Evolutionary conservation across 2,888 invertebrate genomes (phyloP).

Genomic region (Orthosia incerta): DNA sequence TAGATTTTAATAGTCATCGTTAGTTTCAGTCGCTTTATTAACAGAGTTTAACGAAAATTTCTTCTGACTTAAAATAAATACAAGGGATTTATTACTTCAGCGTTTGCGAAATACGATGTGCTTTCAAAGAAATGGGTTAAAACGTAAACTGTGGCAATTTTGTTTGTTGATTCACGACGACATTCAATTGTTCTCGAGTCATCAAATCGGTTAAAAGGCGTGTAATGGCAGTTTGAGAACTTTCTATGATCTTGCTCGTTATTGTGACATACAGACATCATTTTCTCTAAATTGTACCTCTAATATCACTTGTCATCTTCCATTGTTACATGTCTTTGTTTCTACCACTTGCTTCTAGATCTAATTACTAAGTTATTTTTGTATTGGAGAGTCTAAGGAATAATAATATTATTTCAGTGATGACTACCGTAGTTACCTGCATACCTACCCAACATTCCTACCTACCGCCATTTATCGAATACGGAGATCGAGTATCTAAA

Average conservation of each 20-base stretch:
- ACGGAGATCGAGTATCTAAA: no score
- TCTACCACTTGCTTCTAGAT: not conserved
- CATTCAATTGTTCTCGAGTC: slow-evolving; percentile 43
- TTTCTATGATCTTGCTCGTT: slow-evolving; percentile 53
- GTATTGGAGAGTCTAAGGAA: not conserved
- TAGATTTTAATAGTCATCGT: slow-evolving; percentile 47
- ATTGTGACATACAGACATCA: slow-evolving; percentile 21
- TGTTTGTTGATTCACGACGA: slow-evolving; percentile 25
- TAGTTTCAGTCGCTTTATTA: slow-evolving; percentile 52
- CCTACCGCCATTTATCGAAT: no score
- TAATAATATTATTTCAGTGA: not conserved
- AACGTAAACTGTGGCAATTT: slow-evolving; percentile 31
- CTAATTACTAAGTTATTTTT: not conserved
- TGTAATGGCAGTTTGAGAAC: slow-evolving; percentile 37
- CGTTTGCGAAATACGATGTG: slow-evolving; percentile 38
- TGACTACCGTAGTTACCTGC: no score
- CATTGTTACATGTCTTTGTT: not conserved
- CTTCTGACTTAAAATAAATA: slow-evolving; percentile 53
- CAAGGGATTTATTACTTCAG: slow-evolving; percentile 32
- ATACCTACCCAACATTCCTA: no score
- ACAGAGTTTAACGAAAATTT: slow-evolving; percentile 54
- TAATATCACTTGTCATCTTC: not conserved
- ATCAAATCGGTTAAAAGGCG: slow-evolving; percentile 57
- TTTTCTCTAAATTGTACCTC: slow-evolving; percentile 18
- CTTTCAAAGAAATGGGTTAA: slow-evolving; percentile 48